Evolutionary conservation across 2,888 invertebrate genomes (phyloP).

Genomic region (Drosophila subquinaria): DNA sequence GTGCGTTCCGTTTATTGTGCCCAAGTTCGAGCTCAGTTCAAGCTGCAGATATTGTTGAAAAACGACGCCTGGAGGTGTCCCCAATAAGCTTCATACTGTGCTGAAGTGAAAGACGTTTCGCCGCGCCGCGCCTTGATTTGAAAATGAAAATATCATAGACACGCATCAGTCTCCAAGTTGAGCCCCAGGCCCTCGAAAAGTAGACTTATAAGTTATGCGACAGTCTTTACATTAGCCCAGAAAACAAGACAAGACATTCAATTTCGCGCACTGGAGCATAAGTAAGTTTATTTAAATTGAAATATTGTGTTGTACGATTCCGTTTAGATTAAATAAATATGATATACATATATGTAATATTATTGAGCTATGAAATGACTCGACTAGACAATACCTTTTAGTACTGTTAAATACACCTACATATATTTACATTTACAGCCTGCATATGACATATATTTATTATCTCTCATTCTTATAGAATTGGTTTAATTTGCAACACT

Average conservation of each 20-base stretch:
- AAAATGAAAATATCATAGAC: slow-evolving; percentile 67
- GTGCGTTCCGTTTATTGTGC: slow-evolving; percentile 72
- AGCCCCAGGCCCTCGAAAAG: not conserved
- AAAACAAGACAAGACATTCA: slow-evolving; percentile 15
- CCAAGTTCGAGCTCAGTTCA: slow-evolving; percentile 50
- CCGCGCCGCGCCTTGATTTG: slow-evolving; percentile 65
- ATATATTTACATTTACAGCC: no score
- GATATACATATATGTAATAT: not conserved
- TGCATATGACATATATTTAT: not conserved
- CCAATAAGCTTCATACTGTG: slow-evolving; percentile 10
- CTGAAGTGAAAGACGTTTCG: slow-evolving; percentile 66
- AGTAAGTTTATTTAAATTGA: slow-evolving; percentile 23
- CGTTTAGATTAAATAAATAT: slow-evolving; percentile 15
- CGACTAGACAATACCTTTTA: not conserved
- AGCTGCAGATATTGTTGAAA: slow-evolving; percentile 50
- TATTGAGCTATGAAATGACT: not conserved
- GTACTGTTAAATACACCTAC: no score
- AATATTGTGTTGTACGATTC: slow-evolving; percentile 10
- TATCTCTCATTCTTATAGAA: not conserved
- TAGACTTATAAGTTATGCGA: slow-evolving; percentile 9
- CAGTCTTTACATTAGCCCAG: slow-evolving; percentile 21
- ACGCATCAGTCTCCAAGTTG: slow-evolving; percentile 31
- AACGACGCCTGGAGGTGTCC: slow-evolving; percentile 11
- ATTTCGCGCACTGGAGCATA: slow-evolving; percentile 4
- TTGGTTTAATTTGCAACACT: no score